Conservation (phyloP, 23 tunicate species). For the Trididemnum clinides region DNA sequence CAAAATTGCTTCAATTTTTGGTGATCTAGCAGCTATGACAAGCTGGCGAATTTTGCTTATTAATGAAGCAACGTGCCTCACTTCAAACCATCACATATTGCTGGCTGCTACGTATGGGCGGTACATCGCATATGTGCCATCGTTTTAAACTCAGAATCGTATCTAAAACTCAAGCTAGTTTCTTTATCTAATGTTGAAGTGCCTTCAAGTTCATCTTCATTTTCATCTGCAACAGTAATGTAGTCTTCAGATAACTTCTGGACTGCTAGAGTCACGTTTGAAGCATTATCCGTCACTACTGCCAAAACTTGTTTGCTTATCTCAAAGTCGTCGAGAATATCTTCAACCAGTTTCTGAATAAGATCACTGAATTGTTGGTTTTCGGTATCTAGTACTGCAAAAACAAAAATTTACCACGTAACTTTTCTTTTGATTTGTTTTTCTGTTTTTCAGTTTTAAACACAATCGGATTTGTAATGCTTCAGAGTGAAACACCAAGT, state of each 20-base stretch:
- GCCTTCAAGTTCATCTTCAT: conserved; percentile 1
- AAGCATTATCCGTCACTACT: background rate
- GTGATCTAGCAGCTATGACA: background rate
- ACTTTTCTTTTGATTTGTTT: background rate
- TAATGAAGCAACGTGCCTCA: background rate
- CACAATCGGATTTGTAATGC: conserved; percentile 14
- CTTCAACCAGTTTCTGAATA: background rate
- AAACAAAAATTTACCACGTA: background rate
- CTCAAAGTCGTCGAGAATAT: no score
- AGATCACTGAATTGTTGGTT: conserved; percentile 26
- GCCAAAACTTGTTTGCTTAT: conserved; percentile 1
- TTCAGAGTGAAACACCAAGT: background rate
- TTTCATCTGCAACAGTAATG: background rate
- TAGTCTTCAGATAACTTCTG: background rate
- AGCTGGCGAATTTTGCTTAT: background rate
- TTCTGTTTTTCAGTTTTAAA: conserved; percentile 27
- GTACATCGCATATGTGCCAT: no score
- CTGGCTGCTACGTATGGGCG: background rate
- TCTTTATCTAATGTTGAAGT: no score
- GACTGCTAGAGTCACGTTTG: no score
- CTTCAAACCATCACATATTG: background rate
- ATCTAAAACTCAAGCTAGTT: no score
- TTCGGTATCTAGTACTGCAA: conserved; percentile 24
- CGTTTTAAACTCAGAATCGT: no score
- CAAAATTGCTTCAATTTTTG: background rate